A percentile compares a stretch with the other conserved stretches of the same genome.
Conservation (phyloP, 2,113 vertebrate species). For the Aleadryas rufinucha region DNA sequence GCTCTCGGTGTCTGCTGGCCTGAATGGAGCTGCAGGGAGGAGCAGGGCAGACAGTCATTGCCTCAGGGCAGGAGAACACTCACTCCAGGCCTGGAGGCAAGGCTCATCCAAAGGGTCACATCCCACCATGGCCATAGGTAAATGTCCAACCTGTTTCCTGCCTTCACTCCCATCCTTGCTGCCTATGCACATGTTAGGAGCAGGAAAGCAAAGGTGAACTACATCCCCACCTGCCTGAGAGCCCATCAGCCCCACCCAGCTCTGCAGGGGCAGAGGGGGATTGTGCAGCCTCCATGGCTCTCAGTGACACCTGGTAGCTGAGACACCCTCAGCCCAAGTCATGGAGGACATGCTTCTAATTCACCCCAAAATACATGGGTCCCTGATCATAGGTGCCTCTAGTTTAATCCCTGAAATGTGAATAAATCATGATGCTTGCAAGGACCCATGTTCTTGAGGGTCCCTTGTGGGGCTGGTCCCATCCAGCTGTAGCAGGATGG, state of each 20-base stretch:
- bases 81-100: neutral
- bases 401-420: neutral
- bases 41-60: neutral
- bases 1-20: constrained; percentile 83
- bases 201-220: neutral
- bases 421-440: neutral
- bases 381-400: neutral
- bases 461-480: neutral
- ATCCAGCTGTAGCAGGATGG: neutral
- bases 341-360: neutral
- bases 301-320: neutral
- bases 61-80: neutral
- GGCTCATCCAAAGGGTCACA: neutral
- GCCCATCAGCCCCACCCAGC: neutral
- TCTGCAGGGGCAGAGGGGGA: neutral
- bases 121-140: neutral
- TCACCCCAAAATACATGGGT: neutral
- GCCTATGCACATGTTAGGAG: neutral
- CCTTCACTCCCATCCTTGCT: neutral
- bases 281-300: neutral
- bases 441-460: neutral
- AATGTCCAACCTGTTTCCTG: neutral
- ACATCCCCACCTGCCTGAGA: neutral
- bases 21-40: constrained; percentile 84
- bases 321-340: neutral